A percentile compares a stretch with the other conserved stretches of the same genome.
Conservation (phyloP, 2,113 vertebrate genomes). For the Stegostoma tigrinum region DNA sequence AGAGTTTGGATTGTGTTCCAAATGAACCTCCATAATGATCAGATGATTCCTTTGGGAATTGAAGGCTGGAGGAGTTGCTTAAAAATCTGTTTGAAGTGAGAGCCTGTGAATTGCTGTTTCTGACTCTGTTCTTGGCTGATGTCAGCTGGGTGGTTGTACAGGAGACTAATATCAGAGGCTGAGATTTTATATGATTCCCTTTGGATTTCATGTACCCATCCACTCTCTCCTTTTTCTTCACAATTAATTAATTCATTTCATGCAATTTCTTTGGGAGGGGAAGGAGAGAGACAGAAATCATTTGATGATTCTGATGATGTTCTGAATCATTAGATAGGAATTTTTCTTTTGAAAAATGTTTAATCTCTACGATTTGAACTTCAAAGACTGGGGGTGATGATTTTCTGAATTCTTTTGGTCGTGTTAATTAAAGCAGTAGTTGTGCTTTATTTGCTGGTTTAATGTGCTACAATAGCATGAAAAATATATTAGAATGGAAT, state of each 20-base stretch:
- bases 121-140: slow-evolving; percentile 43
- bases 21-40: slow-evolving; percentile 6
- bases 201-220: slow-evolving; percentile 43
- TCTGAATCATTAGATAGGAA: slow-evolving; percentile 2
- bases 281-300: background rate
- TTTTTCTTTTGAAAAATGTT: background rate
- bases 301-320: slow-evolving; percentile 16
- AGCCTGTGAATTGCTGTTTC: slow-evolving; percentile 49
- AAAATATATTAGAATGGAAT: background rate
- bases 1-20: slow-evolving; percentile 1
- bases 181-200: slow-evolving; percentile 52
- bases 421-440: background rate
- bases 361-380: slow-evolving; percentile 19
- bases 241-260: slow-evolving; percentile 56
- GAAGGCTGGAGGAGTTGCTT: slow-evolving; percentile 52
- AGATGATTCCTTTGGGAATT: slow-evolving; percentile 38
- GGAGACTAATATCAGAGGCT: slow-evolving; percentile 49
- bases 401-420: slow-evolving; percentile 26
- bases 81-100: slow-evolving; percentile 61
- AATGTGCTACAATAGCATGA: background rate
- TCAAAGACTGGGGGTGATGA: background rate
- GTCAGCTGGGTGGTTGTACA: slow-evolving; percentile 50
- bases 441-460: background rate
- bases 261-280: slow-evolving; percentile 49
- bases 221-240: slow-evolving; percentile 56